Evolutionary conservation across 2,113 vertebrate genomes (phyloP).

Genomic region (Microtus richardsoni): DNA sequence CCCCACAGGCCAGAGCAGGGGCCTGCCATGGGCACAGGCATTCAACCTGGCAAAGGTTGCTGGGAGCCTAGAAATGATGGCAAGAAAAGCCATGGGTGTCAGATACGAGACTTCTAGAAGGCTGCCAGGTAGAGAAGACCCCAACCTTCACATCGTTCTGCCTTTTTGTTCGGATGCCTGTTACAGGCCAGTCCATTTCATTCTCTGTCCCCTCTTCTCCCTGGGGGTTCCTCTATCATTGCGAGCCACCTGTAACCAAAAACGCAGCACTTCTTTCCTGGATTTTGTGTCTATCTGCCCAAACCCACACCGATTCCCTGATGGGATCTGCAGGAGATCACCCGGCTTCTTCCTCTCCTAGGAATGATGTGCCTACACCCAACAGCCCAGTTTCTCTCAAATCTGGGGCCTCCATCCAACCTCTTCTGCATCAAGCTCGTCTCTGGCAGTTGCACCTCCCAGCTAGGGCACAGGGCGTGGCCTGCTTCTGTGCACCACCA

Average conservation of each 20-base stretch:
- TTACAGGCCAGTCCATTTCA: not conserved
- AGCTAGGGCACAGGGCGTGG: too few species aligned
- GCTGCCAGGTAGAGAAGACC: not conserved
- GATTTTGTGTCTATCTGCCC: not conserved
- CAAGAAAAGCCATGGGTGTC: not conserved
- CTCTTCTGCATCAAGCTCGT: not conserved
- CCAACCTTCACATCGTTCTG: not conserved
- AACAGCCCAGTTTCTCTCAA: not conserved
- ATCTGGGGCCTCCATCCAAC: not conserved
- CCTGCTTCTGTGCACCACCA: not conserved
- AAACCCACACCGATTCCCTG: not conserved
- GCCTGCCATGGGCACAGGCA: not conserved
- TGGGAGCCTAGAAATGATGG: not conserved
- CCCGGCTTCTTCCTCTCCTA: accelerated
- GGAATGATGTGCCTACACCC: too few species aligned
- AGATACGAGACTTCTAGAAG: not conserved
- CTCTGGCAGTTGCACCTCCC: not conserved
- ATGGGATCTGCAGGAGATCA: not conserved
- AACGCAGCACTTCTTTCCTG: not conserved
- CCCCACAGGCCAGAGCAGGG: too few species aligned
- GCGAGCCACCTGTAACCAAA: too few species aligned
- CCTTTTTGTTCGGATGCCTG: not conserved
- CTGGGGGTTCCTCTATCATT: too few species aligned
- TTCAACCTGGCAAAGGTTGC: not conserved
- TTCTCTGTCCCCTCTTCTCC: not conserved